These are phyloP conservation scores for Aplocera efformata DNA, from an alignment of 2,888 invertebrate genomes.

Conservation along the genomic window DNA sequence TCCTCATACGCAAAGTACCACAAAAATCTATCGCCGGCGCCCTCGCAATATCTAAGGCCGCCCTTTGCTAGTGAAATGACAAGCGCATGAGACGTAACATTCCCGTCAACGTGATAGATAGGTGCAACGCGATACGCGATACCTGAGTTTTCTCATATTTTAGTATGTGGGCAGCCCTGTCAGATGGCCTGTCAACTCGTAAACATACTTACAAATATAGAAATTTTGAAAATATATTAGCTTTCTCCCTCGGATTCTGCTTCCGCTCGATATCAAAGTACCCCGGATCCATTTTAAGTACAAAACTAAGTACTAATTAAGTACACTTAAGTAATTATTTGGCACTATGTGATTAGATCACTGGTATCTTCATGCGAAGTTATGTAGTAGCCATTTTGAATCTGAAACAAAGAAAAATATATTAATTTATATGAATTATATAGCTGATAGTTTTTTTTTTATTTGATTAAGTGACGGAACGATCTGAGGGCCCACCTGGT, in stretches of 20 bases:
- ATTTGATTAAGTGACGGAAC: too few relatives aligned
- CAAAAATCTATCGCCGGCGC: too few relatives aligned
- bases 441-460: neutral
- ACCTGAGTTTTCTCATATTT: too few relatives aligned
- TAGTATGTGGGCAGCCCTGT: too few relatives aligned
- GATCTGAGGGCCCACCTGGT: neutral
- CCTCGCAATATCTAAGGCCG: too few relatives aligned
- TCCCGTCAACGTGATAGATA: too few relatives aligned
- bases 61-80: too few relatives aligned
- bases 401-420: conserved; percentile 13
- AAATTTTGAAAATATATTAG: conserved; percentile 82
- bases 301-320: conserved; percentile 9
- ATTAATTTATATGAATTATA: neutral
- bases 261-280: conserved; percentile 72
- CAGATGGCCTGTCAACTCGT: too few relatives aligned
- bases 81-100: too few relatives aligned
- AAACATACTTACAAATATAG: conserved; percentile 85
- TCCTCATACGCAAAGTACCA: too few relatives aligned
- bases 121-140: too few relatives aligned
- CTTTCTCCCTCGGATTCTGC: conserved; percentile 82
- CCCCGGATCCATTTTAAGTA: conserved; percentile 69
- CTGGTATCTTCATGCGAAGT: neutral
- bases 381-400: conserved; percentile 7
- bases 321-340: conserved; percentile 16
- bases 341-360: neutral